phyloP scores from a whole-genome alignment of 1,140 invertebrate species.

The Pseudomyrmex concolor region DNA sequence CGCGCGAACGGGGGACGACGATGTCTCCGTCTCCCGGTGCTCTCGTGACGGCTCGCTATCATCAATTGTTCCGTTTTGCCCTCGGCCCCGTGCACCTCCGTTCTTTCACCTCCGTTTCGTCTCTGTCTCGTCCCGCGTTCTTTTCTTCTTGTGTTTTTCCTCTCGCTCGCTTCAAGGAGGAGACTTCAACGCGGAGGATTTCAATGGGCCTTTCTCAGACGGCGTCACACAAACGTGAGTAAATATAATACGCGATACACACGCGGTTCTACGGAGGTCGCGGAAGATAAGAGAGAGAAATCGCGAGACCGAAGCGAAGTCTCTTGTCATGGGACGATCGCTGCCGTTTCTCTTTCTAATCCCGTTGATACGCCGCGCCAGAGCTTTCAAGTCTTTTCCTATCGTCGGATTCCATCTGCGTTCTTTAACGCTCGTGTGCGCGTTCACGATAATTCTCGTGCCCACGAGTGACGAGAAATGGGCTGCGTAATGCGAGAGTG shows the following conservation, averaged over 20 bases:
- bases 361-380: background rate
- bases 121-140: background rate
- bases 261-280: background rate
- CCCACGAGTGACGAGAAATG: constrained; percentile 33
- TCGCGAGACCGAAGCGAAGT: constrained; percentile 7
- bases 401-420: constrained; percentile 65
- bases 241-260: constrained; percentile 49
- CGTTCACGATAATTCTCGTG: constrained; percentile 60
- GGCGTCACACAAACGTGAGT: constrained; percentile 27
- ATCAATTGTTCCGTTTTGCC: constrained; percentile 69
- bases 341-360: constrained; percentile 36
- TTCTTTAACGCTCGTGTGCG: constrained; percentile 47
- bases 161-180: constrained; percentile 34
- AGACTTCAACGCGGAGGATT: constrained; percentile 49
- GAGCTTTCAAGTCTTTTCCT: background rate
- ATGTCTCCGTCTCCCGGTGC: constrained; percentile 49
- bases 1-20: constrained; percentile 33
- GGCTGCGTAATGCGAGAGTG: constrained; percentile 43
- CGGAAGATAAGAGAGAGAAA: background rate
- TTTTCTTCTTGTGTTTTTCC: background rate
- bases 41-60: constrained; percentile 67
- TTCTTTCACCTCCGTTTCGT: constrained; percentile 7
- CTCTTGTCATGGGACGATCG: constrained; percentile 7
- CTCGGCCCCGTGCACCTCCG: constrained; percentile 32
- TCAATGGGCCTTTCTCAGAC: constrained; percentile 69